phyloP scores from a whole-genome alignment of 2,797 vertebrate genomes.

The Takifugu ocellatus region DNA sequence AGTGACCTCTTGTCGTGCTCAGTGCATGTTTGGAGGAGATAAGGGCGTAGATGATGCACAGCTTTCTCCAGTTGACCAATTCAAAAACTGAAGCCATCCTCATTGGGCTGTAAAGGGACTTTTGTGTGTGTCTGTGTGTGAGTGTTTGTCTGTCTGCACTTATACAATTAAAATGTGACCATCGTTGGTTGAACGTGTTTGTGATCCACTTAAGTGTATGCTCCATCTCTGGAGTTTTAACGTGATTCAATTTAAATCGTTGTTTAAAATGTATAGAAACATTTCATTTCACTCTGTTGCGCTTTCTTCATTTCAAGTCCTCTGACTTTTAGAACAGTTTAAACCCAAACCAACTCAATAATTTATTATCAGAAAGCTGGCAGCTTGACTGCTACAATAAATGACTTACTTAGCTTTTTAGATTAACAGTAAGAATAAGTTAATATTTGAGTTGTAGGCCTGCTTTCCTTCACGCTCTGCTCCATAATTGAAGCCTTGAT shows the following conservation, averaged over 20 bases:
- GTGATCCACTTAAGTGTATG: constrained; percentile 40
- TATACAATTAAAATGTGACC: constrained; percentile 42
- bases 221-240: constrained; percentile 14
- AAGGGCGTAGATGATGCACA: too few species aligned
- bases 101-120: too few species aligned
- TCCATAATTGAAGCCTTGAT: constrained; percentile 35
- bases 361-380: constrained; percentile 25
- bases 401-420: constrained; percentile 37
- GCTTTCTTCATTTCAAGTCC: neutral
- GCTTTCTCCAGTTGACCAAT: too few species aligned
- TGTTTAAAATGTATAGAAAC: neutral
- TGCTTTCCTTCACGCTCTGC: constrained; percentile 20
- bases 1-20: too few species aligned
- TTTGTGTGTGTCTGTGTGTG: constrained; percentile 26
- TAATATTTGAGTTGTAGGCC: constrained; percentile 36
- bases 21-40: too few species aligned
- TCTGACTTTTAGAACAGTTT: constrained; percentile 18
- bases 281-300: neutral
- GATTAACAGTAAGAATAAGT: constrained; percentile 44
- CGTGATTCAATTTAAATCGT: constrained; percentile 12
- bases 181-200: constrained; percentile 38
- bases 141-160: constrained; percentile 24
- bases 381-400: constrained; percentile 32
- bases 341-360: constrained; percentile 25
- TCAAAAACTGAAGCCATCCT: too few species aligned